Conservation (phyloP, 1,140 invertebrate species). For the Plectrocnemia conspersa region DNA sequence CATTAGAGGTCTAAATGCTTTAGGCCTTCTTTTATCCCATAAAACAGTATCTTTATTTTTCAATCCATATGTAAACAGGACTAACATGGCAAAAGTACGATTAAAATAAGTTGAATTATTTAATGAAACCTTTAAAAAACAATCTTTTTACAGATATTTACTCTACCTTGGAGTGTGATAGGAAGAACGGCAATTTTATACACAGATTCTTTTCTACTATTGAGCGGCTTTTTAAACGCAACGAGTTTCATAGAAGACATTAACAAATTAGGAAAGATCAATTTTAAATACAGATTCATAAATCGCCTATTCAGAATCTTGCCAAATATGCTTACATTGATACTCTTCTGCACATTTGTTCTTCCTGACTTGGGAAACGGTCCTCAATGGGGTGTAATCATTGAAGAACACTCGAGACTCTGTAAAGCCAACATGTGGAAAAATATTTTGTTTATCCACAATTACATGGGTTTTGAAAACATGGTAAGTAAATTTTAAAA, state of each 20-base stretch:
- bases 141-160: constrained; percentile 50
- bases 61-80: constrained; percentile 64
- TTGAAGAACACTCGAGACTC: constrained; percentile 56
- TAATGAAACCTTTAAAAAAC: neutral
- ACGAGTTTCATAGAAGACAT: constrained; percentile 61
- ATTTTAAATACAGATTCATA: constrained; percentile 56
- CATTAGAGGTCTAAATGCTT: constrained; percentile 62
- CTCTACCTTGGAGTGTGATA: constrained; percentile 65
- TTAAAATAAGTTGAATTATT: too few relatives aligned
- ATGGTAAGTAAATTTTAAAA: constrained; percentile 54
- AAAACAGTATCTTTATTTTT: constrained; percentile 72
- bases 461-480: constrained; percentile 59
- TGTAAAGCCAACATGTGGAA: constrained; percentile 60
- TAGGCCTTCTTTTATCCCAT: constrained; percentile 61
- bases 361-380: constrained; percentile 56
- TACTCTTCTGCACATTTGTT: constrained; percentile 62
- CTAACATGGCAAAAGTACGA: constrained; percentile 61
- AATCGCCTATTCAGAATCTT: constrained; percentile 57
- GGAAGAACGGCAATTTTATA: constrained; percentile 70
- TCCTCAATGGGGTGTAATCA: constrained; percentile 59
- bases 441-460: constrained; percentile 59
- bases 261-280: constrained; percentile 53
- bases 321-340: constrained; percentile 55
- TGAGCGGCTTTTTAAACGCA: constrained; percentile 66
- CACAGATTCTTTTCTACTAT: constrained; percentile 72